phyloP scores from a whole-genome alignment of 2,113 vertebrate species.

The Anser cygnoides region DNA sequence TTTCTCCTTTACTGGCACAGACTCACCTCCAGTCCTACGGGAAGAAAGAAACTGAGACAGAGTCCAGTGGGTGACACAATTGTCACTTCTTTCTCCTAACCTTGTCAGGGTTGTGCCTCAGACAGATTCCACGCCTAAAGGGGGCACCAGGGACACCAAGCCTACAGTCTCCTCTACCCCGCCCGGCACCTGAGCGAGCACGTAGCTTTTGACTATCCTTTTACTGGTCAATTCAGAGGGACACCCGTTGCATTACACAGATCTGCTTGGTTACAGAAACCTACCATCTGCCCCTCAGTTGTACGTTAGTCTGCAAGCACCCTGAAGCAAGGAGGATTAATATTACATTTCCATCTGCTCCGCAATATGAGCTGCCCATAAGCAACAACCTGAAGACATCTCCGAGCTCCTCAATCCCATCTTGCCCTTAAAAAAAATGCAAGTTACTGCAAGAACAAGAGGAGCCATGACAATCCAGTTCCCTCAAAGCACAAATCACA shows the following conservation, averaged over 20 bases:
- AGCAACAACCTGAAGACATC: not conserved
- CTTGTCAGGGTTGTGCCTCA: not conserved
- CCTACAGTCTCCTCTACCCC: not conserved
- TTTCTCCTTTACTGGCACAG: not conserved
- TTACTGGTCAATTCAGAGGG: not conserved
- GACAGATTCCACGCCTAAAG: not conserved
- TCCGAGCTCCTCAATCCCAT: not conserved
- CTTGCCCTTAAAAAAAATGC: not conserved
- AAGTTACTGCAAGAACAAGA: not conserved
- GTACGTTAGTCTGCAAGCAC: not conserved
- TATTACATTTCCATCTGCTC: conserved; percentile 8
- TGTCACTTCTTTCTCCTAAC: not conserved
- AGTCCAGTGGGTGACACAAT: fast-evolving
- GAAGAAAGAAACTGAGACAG: not conserved
- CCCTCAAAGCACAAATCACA: conserved; percentile 9
- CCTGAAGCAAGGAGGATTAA: not conserved
- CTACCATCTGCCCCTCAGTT: not conserved
- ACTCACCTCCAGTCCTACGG: not conserved
- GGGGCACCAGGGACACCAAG: not conserved
- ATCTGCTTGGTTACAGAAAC: not conserved
- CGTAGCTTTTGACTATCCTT: not conserved
- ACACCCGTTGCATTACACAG: not conserved
- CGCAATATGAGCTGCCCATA: not conserved
- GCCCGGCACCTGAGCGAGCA: not conserved
- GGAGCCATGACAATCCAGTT: not conserved